Conservation (phyloP, 2,888 invertebrate genomes). For the Drosophila neotestacea region DNA sequence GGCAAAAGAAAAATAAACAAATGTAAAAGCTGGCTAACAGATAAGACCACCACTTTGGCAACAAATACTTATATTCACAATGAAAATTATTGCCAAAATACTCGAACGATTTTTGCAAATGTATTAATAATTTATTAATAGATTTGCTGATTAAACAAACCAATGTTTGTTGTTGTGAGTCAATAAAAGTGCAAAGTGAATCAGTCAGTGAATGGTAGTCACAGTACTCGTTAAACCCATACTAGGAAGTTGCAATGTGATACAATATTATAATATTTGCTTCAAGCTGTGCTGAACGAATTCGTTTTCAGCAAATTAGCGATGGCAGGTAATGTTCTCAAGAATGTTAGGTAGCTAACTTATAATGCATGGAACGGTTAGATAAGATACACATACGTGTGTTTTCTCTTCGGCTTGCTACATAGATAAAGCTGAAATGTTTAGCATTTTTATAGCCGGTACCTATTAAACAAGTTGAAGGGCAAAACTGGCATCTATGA, state of each 20-base stretch:
- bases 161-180: constrained; percentile 25
- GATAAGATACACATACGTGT: constrained; percentile 49
- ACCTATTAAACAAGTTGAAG: constrained; percentile 5
- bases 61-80: constrained; percentile 14
- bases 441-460: constrained; percentile 21
- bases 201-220: constrained; percentile 27
- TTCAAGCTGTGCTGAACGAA: constrained; percentile 19
- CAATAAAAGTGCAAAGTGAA: constrained; percentile 35
- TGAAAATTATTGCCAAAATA: constrained; percentile 42
- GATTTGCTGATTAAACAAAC: constrained; percentile 67
- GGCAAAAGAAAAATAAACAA: constrained; percentile 11
- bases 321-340: constrained; percentile 18
- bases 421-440: constrained; percentile 37
- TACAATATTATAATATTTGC: constrained; percentile 5
- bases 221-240: constrained; percentile 4
- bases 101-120: constrained; percentile 27
- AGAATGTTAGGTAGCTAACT: constrained; percentile 30
- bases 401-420: constrained; percentile 7
- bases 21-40: constrained; percentile 13
- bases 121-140: constrained; percentile 67
- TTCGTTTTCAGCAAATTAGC: constrained; percentile 17
- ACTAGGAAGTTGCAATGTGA: constrained; percentile 20
- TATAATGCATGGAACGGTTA: constrained; percentile 26
- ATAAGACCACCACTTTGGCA: constrained; percentile 47
- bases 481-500: neutral